Base-by-base conservation (phyloP, 2,797 vertebrate genomes). In the Selene dorsalis region DNA sequence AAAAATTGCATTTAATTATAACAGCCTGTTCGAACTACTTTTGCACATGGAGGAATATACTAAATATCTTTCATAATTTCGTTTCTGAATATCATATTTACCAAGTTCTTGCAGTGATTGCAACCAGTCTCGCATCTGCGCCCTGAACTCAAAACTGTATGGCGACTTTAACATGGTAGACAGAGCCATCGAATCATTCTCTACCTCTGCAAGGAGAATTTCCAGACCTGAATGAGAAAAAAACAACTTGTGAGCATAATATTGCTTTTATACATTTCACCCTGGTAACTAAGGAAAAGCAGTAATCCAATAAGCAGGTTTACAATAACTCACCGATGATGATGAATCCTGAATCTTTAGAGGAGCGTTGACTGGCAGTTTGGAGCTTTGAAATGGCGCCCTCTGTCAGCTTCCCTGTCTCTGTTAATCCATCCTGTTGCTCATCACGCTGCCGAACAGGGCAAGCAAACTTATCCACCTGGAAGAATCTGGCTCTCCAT, bases 401-500 rank as follows among this genome's bases (percentile, higher is more conserved):
- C 35, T 50, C 50, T 1, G 39, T 14, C 0, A 79, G 80, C 5
- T 64, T 83, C 35, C 70, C 88, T 57, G 83, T 43, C n/a, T 76
- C 86, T 43, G 82, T 41, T 38, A 61, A 67, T 64, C 38, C 91
- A 4, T 20, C 38, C 17, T 74, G 65, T 11, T 85, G 74, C 7
- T 90, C 73, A 68, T 83, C 79, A 35, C 87, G 73, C 2, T 87
- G 81, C 52, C 89, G 87, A 28, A 84, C 86, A 6, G 85, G 87
- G 11, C 92, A 65, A 62, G 92, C 92, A 47, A 95, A 95, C 81
- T 80, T 89, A 32, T 91, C 84, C 78, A 97, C 76, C 10, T 89
- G 89, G 38, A 97, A 94, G n/a, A 93, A 79, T 70, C 72, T 92
- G 4, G 28, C 43, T 57, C 92, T 73, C 96, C 97, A 98, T 74